phyloP scores from a whole-genome alignment of 2,113 vertebrate species.

The Marcusenius ussheri region DNA sequence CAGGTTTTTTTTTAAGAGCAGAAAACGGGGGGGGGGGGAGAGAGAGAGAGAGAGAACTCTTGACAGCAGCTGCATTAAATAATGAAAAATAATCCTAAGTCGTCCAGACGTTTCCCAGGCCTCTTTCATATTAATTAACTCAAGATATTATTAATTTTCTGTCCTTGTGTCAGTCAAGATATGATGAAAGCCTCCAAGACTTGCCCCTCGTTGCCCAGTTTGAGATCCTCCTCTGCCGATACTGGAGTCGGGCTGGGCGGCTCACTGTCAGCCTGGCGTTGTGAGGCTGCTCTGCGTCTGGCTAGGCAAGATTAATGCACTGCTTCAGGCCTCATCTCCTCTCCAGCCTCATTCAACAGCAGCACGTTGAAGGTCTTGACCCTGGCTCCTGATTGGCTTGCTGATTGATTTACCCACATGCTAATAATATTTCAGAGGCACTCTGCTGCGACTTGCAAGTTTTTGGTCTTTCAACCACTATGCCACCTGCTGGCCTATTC shows the following conservation, averaged over 20 bases:
- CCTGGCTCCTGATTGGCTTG: neutral
- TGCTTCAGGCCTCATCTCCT: conserved; percentile 32
- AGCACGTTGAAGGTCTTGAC: neutral
- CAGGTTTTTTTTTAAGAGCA: conserved; percentile 36
- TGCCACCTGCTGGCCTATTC: conserved; percentile 2
- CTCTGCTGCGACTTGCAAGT: neutral
- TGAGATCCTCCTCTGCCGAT: conserved; percentile 29
- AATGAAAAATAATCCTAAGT: conserved; percentile 60
- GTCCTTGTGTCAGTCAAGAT: conserved; percentile 60
- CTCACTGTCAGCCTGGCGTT: conserved; percentile 47
- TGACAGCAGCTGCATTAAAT: conserved; percentile 45
- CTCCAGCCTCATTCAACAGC: neutral
- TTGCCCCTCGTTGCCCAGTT: neutral
- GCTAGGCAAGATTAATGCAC: conserved; percentile 26
- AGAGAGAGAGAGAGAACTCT: conserved; percentile 25
- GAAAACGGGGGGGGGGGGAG: neutral
- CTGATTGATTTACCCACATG: neutral
- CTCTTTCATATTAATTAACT: conserved; percentile 66
- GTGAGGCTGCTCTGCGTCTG: neutral
- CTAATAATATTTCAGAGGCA: neutral
- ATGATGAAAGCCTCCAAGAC: conserved; percentile 40
- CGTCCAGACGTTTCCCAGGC: conserved; percentile 55
- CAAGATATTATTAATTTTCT: conserved; percentile 52
- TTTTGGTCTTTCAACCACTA: neutral
- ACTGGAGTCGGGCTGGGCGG: neutral